Base-by-base conservation (phyloP, 2,888 invertebrate species). In the Agonum fuliginosum region DNA sequence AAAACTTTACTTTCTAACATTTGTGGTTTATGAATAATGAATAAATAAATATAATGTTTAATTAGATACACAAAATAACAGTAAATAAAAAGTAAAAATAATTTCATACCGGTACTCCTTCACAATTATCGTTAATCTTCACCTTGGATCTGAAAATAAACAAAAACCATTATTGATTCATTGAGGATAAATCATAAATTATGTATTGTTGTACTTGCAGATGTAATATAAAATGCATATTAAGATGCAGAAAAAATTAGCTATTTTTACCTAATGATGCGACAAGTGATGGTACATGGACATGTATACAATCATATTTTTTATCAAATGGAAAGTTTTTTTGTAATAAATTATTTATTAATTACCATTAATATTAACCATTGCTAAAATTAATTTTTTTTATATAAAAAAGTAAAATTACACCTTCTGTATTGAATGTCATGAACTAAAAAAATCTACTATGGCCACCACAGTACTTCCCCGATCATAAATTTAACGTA, bases 131-230 rank as follows among this genome's bases (percentile, higher is more conserved):
- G n/a, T 54, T 54, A 54, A 54, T 54, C 54, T 22, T 54, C 24
- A 54, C 54, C 54, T 54, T 54, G 54, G 12, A 54, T 20, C 54
- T 22, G 19, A 54, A 54, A 54, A 54, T 54, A 54, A 54, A 54
- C 54, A 54, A 54, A 51, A 54, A 54, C 24, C 2, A 54, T 20
- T 54, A 54, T 24, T 12, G 20, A 54, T 24, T 54, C 54, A 54
- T 54, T 54, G 54, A 54, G 24, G 2, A 20, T 48, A 17, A 8
- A 17, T 48, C 17, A 54, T 54, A 54, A 24, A 54, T 54, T 54
- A 54, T 54, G 22, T 24, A 54, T 54, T 54, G 12, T 54, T n/a
- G 0, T 20, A 20, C 20, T n/a, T 20, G 12, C 22, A 3, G n/a
- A n/a, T n/a, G 24, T 22, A 24, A 54, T 54, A 10, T 20, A 48